A percentile compares a stretch with the other conserved stretches of the same genome.
Conservation (phyloP, 2,113 vertebrate species). For the Castor canadensis region DNA sequence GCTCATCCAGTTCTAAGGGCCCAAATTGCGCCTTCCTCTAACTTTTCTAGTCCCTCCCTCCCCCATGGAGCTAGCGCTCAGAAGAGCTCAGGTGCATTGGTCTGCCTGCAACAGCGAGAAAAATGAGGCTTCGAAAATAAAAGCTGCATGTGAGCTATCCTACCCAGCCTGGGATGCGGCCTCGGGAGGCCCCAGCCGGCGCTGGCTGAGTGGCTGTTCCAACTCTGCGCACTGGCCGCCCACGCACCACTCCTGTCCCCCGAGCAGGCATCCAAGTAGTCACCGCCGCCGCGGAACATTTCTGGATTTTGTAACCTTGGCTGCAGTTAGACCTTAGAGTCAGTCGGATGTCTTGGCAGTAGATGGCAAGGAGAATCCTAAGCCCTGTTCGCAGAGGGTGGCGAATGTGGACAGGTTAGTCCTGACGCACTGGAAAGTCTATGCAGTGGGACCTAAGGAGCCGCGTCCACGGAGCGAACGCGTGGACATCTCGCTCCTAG, state of each 20-base stretch:
- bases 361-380: background rate
- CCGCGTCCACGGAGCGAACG: background rate
- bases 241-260: background rate
- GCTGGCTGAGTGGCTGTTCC: too few relatives aligned
- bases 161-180: background rate
- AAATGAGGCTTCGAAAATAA: background rate
- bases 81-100: background rate
- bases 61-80: background rate
- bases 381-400: background rate
- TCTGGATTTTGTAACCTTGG: background rate
- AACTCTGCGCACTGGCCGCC: background rate
- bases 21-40: background rate
- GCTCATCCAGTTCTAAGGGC: background rate
- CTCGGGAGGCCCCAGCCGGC: background rate
- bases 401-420: background rate
- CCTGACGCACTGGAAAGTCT: background rate
- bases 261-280: background rate
- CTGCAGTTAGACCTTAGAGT: background rate
- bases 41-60: background rate
- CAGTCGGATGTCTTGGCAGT: accelerated
- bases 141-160: background rate
- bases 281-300: background rate
- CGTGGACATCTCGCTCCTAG: background rate
- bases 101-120: background rate
- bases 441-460: background rate